Base-by-base conservation (phyloP, 2,888 invertebrate species). In the Mimas tiliae region DNA sequence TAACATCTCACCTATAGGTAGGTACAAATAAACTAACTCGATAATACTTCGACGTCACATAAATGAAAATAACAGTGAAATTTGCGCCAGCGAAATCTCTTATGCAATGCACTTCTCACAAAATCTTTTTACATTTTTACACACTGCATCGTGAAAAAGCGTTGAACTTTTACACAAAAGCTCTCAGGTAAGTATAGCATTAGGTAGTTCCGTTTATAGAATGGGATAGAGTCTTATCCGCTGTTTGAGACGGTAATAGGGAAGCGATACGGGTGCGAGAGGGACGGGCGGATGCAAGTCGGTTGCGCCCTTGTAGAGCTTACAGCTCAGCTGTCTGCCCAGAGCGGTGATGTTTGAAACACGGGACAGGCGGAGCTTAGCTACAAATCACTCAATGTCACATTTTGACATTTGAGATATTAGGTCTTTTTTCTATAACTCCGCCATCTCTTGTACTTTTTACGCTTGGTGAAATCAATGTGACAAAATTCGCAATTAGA, bases 351-450 rank as follows among this genome's bases (percentile, higher is more conserved):
- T 94, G 94, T 94, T 94, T 94, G 94, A 94, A 94, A 94, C 94
- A 90, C 92, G 90, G 94, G 94, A 94, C 94, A 93, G 94, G 94
- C 94, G 94, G 94, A 91, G 94, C 94, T 93, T 93, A 93, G 92
- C 94, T 89, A 94, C 94, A 94, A 94, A 94, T 94, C 94, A 94
- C 94, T 94, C 94, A 94, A 90, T 91, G 94, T 94, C 94, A 94
- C 92, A 89, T 94, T 94, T 94, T 94, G 94, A 94, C 94, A 91
- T 92, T 93, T 93, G 93, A 94, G 94, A 94, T 94, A 94, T 94
- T 94, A 94, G 90, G 89, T 93, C 89, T 93, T 94, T 94, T 94
- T 92, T 91, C 91, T 93, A 91, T 91, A 91, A 90, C 88, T 83
- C 88, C 87, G 88, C 86, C 91, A 91, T 91, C 85, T 91, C 89